Base-by-base conservation (phyloP, 2,888 invertebrate species). In the Agapostemon virescens region DNA sequence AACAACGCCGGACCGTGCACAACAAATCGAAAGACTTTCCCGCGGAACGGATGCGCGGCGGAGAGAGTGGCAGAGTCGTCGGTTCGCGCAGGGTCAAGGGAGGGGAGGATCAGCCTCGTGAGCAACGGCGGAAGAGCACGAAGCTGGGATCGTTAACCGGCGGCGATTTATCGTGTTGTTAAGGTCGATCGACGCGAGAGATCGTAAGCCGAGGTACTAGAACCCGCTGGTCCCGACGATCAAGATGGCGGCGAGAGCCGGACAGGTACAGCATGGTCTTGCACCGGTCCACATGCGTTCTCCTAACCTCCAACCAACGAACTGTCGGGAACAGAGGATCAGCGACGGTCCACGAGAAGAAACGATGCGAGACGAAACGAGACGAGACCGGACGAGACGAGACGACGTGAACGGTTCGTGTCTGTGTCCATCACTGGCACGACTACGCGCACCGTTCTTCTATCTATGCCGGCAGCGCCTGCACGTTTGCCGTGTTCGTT, bases 351-450 rank as follows among this genome's bases (percentile, higher is more conserved):
- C 38, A 70, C 6, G 68, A 26, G 15, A 7, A 26, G 2, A 26
- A n/a, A 20, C 38, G 45, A n/a, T n/a, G n/a, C n/a, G n/a, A n/a
- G 40, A 30, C 26, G 33, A 58, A 30, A 75, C 42, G n/a, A 58
- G 30, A 75, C 36, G n/a, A 63, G 26, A 20, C 30, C 38, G 20
- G 33, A 20, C 30, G 42, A 64, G 26, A 73, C 40, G 20, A 64
- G 20, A 67, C 81, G 79, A 81, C 75, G 81, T 86, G 85, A 75
- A 71, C 86, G 85, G 82, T 77, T 72, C 86, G 87, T 87, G 85
- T 84, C 87, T 84, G 84, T 82, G 82, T 85, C 74, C 84, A 83
- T 84, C 83, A 89, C 90, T 90, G 88, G 77, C 86, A 77, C 77
- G 78, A 71, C 30, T 63, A 33, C 68, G 66, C 49, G 33, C 45